These are phyloP conservation scores for Athalia cordata DNA, from an alignment of 2,888 invertebrate species.

Conservation along the genomic window DNA sequence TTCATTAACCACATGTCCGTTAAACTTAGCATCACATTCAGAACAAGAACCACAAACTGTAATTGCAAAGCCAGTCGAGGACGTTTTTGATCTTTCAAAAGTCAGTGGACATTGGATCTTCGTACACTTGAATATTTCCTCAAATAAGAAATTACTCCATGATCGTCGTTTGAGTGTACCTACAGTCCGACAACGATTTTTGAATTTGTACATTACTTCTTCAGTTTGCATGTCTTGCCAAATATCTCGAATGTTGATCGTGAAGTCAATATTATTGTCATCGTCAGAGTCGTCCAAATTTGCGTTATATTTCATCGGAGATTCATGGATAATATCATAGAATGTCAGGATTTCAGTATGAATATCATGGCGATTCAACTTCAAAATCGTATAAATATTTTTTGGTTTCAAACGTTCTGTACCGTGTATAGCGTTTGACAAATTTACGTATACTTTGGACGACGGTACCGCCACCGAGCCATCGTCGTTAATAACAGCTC, in stretches of 20 bases:
- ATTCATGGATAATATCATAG: background rate
- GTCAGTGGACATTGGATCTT: constrained; percentile 8
- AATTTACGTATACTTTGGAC: constrained; percentile 3
- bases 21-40: background rate
- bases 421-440: background rate
- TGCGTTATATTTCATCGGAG: background rate
- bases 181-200: constrained; percentile 19
- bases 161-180: background rate
- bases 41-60: background rate
- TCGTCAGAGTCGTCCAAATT: background rate
- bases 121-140: background rate
- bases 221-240: constrained; percentile 17
- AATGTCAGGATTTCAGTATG: constrained; percentile 9
- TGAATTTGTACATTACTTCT: constrained; percentile 6
- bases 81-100: constrained; percentile 3
- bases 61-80: background rate
- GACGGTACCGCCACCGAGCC: constrained; percentile 12
- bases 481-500: constrained; percentile 5
- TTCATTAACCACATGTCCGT: constrained; percentile 1
- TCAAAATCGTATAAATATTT: constrained; percentile 23
- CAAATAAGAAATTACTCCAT: constrained; percentile 19
- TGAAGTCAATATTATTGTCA: constrained; percentile 1
- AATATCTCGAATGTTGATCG: background rate
- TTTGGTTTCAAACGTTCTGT: constrained; percentile 18
- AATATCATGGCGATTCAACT: constrained; percentile 6